Conservation (phyloP, 2,113 vertebrate species). For the Echinops telfairi region DNA sequence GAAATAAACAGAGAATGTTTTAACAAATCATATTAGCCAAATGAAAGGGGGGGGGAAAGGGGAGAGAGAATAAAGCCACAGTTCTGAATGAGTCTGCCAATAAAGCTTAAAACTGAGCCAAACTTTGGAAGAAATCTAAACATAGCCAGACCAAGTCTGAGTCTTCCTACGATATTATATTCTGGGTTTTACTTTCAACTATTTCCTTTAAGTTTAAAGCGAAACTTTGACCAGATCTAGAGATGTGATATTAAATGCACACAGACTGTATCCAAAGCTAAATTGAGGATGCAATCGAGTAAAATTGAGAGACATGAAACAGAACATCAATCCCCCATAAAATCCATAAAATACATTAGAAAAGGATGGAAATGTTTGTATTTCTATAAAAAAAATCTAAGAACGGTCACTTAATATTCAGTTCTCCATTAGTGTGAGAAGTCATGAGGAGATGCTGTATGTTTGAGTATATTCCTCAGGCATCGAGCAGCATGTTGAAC, state of each 20-base stretch:
- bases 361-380: conserved; percentile 59
- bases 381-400: conserved; percentile 42
- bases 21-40: conserved; percentile 85
- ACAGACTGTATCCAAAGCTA: conserved; percentile 68
- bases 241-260: conserved; percentile 67
- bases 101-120: conserved; percentile 78
- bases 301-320: conserved; percentile 72
- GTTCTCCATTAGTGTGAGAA: not conserved
- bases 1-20: conserved; percentile 85
- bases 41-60: conserved; percentile 43
- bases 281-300: conserved; percentile 57
- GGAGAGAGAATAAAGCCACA: conserved; percentile 76
- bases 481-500: not conserved
- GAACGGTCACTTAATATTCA: conserved; percentile 4
- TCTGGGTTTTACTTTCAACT: conserved; percentile 75
- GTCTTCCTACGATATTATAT: conserved; percentile 80
- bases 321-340: conserved; percentile 54
- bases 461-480: not conserved
- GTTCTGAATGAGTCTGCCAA: conserved; percentile 83
- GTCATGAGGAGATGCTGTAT: not conserved
- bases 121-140: conserved; percentile 81
- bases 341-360: conserved; percentile 24
- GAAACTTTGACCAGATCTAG: conserved; percentile 77
- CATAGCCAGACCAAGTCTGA: conserved; percentile 79
- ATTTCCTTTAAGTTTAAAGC: conserved; percentile 75